Conservation (phyloP, 2,113 vertebrate genomes). For the Calidris pygmaea region DNA sequence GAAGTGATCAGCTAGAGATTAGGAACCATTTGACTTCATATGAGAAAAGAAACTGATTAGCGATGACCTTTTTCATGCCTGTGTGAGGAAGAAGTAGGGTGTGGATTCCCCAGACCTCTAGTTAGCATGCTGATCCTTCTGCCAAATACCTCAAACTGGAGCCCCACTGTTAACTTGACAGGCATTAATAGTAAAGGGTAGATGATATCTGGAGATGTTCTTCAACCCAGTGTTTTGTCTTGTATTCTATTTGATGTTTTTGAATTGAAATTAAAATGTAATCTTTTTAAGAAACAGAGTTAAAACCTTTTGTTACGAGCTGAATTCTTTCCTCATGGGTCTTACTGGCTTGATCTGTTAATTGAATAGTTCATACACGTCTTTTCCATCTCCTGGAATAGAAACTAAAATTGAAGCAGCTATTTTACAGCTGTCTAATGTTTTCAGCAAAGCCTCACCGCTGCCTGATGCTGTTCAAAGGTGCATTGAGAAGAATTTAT, state of each 20-base stretch:
- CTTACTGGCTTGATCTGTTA: background rate
- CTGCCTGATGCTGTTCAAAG: constrained; percentile 10
- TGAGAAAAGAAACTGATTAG: background rate
- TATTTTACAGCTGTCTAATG: background rate
- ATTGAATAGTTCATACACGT: background rate
- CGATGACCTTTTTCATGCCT: background rate
- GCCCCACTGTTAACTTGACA: background rate
- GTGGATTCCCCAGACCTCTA: background rate
- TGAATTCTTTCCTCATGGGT: background rate
- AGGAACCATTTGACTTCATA: background rate
- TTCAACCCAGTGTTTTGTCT: background rate
- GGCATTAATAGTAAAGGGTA: background rate
- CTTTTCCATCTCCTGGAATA: background rate
- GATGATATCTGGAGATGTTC: background rate
- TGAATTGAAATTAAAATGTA: background rate
- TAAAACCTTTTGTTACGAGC: background rate
- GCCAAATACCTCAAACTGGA: background rate
- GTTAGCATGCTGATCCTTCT: background rate
- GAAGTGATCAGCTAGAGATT: background rate
- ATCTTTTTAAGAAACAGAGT: background rate
- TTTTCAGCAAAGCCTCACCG: background rate
- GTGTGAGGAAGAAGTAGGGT: background rate
- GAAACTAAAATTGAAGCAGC: background rate
- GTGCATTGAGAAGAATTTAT: constrained; percentile 39
- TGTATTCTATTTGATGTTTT: background rate